Percentiles rank a stretch among this genome's conserved stretches.
Evolutionary conservation across 2,113 vertebrate species (phyloP).

Genomic region (Ceratotherium simum): DNA sequence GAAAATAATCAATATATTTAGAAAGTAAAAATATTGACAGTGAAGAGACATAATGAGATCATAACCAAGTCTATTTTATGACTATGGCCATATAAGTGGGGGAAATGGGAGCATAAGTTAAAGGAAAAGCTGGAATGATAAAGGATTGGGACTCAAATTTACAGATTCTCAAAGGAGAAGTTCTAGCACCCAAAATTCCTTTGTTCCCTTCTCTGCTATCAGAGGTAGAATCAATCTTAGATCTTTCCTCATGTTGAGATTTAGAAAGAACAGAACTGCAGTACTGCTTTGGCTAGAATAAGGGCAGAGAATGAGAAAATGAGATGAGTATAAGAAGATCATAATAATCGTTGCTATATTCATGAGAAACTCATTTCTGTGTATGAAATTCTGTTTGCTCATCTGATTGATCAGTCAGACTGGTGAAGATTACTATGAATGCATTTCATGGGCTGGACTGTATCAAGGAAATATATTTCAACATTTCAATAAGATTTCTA

Average conservation of each 20-base stretch:
- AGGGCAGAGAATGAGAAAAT: not conserved
- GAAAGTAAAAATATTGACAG: not conserved
- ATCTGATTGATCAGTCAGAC: not conserved
- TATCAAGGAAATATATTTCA: conserved; percentile 20
- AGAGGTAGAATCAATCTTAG: not conserved
- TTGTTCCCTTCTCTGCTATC: not conserved
- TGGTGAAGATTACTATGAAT: not conserved
- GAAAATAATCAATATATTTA: not conserved
- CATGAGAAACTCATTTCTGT: conserved; percentile 13
- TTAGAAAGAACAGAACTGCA: not conserved
- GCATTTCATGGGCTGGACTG: not conserved
- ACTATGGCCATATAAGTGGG: not conserved
- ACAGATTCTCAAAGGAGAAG: not conserved
- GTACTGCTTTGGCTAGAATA: not conserved
- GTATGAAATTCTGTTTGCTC: conserved; percentile 2
- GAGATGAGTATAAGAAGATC: not conserved
- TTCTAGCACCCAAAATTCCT: not conserved
- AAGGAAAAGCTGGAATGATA: not conserved
- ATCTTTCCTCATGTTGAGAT: not conserved
- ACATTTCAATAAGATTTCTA: conserved; percentile 49
- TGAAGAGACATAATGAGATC: not conserved
- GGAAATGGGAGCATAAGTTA: not conserved
- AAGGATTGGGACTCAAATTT: not conserved
- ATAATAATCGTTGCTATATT: not conserved
- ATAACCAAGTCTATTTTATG: not conserved